Base-by-base conservation (phyloP, 2,797 vertebrate genomes). In the Triplophysa yarkandensis region DNA sequence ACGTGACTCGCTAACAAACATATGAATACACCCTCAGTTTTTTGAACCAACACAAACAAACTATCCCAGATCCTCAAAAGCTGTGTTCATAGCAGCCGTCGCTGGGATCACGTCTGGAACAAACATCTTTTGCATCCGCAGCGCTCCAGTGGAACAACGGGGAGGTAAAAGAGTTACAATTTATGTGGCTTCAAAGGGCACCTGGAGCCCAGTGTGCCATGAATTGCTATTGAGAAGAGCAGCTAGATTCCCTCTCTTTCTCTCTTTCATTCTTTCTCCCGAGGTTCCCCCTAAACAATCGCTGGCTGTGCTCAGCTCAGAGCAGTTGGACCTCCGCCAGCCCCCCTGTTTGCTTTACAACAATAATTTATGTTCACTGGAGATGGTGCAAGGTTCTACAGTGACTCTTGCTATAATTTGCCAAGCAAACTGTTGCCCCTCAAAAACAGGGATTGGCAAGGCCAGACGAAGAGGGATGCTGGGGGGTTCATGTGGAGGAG, bases 321-420 rank as follows among this genome's bases (percentile, higher is more conserved):
- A 71, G 77, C 84, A 86, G 84, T 88, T 94, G 94, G 93, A 92
- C 85, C 81, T 28, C 70, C 3, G 93, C 94, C 94, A 95, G 88
- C 80, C 87, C 90, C 91, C 92, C 91, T 91, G 93, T 94, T 94
- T 94, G 93, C 93, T 94, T 92, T 94, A 93, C 92, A 94, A 92
- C 92, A 93, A 92, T 94, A 93, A 94, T 94, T 95, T 93, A 94
- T 94, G 93, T 94, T 95, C 92, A 93, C 90, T 94, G 91, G 92
- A 93, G 93, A 93, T 92, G 91, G 92, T 91, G 93, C 90, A 92
- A 93, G 92, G 93, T 93, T 95, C 93, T 93, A 90, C 88, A 92
- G 92, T 90, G 92, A 91, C 92, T 93, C 91, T 90, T 89, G 89
- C 90, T 90, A 92, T 87, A 83, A 89, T 91, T 91, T 85, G 86